Base-by-base conservation (phyloP, 2,888 invertebrate species). In the Hetaerina titia region DNA sequence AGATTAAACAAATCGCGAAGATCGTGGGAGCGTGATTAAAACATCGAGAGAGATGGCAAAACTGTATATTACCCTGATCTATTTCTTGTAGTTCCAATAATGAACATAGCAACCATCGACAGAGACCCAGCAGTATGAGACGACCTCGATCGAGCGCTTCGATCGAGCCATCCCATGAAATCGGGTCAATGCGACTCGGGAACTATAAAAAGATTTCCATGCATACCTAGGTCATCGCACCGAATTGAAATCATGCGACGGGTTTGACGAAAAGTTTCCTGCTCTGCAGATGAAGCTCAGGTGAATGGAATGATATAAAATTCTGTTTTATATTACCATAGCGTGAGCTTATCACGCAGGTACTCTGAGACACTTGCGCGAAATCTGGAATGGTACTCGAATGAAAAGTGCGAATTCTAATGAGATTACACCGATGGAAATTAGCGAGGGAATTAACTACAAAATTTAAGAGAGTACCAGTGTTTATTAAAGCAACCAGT, bases 151-250 rank as follows among this genome's bases (percentile, higher is more conserved):
- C 81, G 11, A 7, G 31, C 81, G 25, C 69, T n/a, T 19, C 69
- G 69, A 6, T 22, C 22, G 69, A 69, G 31, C 81, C 22, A 31
- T 81, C 31, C 31, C 81, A 25, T 31, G 13, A 81, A 81, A 81
- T 13, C 81, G 81, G 81, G 31, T 81, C 81, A 81, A 81, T 31
- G 31, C 81, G 81, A 81, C 31, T 81, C 11, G 81, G 31, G 25
- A 81, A 81, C 31, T 81, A 81, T 31, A 81, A 31, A 81, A 81
- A 81, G 31, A 81, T 81, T 19, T 31, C 81, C 81, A 81, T 81
- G 31, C 31, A 81, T 15, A 8, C 31, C 81, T 81, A 81, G 31
- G 81, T 31, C 81, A 81, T 81, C 81, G 81, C 2, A 11, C 69
- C 7, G 69, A 69, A 69, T 19, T n/a, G 25, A 25, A 81, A 81